A percentile compares a stretch with the other conserved stretches of the same genome.
These are phyloP conservation scores for Hippoglossus hippoglossus DNA, from an alignment of 2,797 vertebrate genomes.

Conservation along the genomic window DNA sequence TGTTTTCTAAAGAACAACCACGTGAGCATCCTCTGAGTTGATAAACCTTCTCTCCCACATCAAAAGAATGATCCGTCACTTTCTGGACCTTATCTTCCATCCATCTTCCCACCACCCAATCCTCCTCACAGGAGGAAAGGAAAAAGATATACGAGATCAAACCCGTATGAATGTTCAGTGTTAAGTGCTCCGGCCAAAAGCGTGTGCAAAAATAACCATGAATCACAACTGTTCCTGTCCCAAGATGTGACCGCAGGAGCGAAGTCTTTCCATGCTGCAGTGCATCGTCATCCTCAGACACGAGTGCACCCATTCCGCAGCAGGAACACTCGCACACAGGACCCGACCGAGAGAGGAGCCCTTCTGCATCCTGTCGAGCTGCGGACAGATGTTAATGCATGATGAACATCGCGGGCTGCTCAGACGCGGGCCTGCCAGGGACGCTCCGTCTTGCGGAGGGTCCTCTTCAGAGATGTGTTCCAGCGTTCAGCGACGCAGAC, in stretches of 20 bases:
- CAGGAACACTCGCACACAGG: constrained; percentile 51
- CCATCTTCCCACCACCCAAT: constrained; percentile 41
- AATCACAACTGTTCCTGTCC: constrained; percentile 72
- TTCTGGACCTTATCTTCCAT: constrained; percentile 6
- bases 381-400: constrained; percentile 62
- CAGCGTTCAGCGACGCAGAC: constrained; percentile 58
- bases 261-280: constrained; percentile 75
- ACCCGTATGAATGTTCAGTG: constrained; percentile 58
- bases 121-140: constrained; percentile 18
- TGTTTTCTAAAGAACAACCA: constrained; percentile 18
- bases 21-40: constrained; percentile 29
- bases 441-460: constrained; percentile 41
- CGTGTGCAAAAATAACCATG: constrained; percentile 73
- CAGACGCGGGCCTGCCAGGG: constrained; percentile 45
- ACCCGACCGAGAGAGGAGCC: constrained; percentile 30
- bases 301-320: constrained; percentile 51
- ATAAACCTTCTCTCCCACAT: constrained; percentile 22
- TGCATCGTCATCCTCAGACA: constrained; percentile 54
- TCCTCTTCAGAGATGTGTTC: constrained; percentile 57
- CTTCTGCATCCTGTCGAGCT: constrained; percentile 40
- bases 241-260: constrained; percentile 75
- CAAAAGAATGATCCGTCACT: constrained; percentile 20
- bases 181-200: constrained; percentile 70
- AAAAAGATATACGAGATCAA: constrained; percentile 57
- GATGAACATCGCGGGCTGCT: constrained; percentile 42